Conservation (phyloP, 2,888 invertebrate genomes). For the Neria commutata region DNA sequence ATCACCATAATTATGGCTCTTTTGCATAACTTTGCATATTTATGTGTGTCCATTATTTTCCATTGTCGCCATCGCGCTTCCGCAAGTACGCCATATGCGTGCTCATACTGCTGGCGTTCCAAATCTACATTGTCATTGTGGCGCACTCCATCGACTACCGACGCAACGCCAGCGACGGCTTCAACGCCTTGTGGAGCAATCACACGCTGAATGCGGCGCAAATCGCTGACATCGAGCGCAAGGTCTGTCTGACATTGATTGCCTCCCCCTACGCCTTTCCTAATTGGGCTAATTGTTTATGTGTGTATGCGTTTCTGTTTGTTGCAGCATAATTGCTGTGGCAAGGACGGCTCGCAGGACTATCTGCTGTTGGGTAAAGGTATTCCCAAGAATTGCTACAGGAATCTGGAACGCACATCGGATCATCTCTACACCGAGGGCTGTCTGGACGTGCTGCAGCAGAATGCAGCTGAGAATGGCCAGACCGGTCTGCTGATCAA, state of each 20-base stretch:
- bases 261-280: not conserved
- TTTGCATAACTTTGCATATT: not conserved
- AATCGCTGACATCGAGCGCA: slow-evolving; percentile 42
- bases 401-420: slow-evolving; percentile 29
- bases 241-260: slow-evolving; percentile 28
- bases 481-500: slow-evolving; percentile 47
- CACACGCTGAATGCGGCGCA: slow-evolving; percentile 33
- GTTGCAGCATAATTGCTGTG: slow-evolving; percentile 53
- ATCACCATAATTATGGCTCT: not conserved
- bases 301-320: no score
- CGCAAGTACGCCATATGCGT: slow-evolving; percentile 76
- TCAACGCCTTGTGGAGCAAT: slow-evolving; percentile 45
- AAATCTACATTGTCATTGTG: slow-evolving; percentile 62
- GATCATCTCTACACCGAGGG: slow-evolving; percentile 38
- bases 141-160: slow-evolving; percentile 53
- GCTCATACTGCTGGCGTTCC: slow-evolving; percentile 73
- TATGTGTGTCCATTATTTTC: not conserved
- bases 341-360: slow-evolving; percentile 48
- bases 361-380: slow-evolving; percentile 41
- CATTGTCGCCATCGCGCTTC: slow-evolving; percentile 33
- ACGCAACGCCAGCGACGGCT: slow-evolving; percentile 42
- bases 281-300: no score
- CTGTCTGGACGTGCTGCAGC: slow-evolving; percentile 43
- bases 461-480: slow-evolving; percentile 46
- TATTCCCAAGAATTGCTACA: slow-evolving; percentile 47